Evolutionary conservation across 2,888 invertebrate genomes (phyloP).

Genomic region (Drosophila aldrichi): DNA sequence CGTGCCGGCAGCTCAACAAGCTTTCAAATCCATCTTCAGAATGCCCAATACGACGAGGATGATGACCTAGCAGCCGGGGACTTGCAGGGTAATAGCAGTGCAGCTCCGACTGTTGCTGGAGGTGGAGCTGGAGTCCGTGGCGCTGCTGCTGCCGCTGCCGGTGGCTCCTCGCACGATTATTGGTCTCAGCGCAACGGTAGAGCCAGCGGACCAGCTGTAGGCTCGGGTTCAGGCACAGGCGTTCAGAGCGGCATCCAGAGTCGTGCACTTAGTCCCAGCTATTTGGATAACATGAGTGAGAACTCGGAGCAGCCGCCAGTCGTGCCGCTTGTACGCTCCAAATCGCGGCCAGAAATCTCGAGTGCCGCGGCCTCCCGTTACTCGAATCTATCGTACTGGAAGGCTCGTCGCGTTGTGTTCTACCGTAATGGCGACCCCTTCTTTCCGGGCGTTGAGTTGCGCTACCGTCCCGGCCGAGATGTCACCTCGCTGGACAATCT

Average conservation of each 20-base stretch:
- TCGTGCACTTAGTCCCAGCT: slow-evolving; percentile 76
- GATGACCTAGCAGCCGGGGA: slow-evolving; percentile 70
- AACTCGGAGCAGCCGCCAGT: slow-evolving; percentile 86
- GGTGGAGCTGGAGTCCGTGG: slow-evolving; percentile 20
- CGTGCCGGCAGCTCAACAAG: slow-evolving; percentile 50
- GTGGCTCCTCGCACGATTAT: slow-evolving; percentile 56
- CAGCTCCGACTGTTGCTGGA: slow-evolving; percentile 40
- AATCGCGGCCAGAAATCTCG: slow-evolving; percentile 84
- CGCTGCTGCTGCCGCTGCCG: slow-evolving; percentile 6
- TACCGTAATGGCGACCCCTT: slow-evolving; percentile 97
- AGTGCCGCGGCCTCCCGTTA: slow-evolving; percentile 87
- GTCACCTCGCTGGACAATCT: slow-evolving; percentile 94
- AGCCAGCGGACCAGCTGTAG: slow-evolving; percentile 33
- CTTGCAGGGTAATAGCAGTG: slow-evolving; percentile 47
- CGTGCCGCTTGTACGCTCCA: slow-evolving; percentile 84
- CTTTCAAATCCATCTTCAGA: slow-evolving; percentile 60
- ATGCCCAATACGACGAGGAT: slow-evolving; percentile 67
- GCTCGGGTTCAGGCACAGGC: slow-evolving; percentile 35
- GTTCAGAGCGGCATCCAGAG: slow-evolving; percentile 71
- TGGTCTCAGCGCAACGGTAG: slow-evolving; percentile 82
- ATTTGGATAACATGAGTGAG: slow-evolving; percentile 88
- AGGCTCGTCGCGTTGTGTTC: slow-evolving; percentile 94
- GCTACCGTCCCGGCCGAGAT: slow-evolving; percentile 95
- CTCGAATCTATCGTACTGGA: slow-evolving; percentile 94
- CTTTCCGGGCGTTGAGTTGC: slow-evolving; percentile 94